Conservation (phyloP, 2,797 vertebrate species). For the Danio tinwini region DNA sequence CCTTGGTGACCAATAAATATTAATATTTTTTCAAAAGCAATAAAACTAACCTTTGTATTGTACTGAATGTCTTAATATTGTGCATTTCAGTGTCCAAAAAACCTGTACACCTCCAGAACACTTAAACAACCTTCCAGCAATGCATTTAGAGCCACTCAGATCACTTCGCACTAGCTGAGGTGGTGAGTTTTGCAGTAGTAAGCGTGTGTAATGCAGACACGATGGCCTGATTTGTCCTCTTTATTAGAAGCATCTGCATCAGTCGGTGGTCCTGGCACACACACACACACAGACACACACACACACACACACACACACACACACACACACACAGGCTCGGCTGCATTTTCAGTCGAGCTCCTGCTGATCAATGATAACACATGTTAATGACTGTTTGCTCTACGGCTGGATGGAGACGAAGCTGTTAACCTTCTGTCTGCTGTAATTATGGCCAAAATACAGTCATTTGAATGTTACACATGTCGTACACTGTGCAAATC, state of each 20-base stretch:
- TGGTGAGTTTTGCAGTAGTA: neutral
- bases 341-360: constrained; percentile 37
- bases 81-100: too few relatives aligned
- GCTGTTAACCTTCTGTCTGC: constrained; percentile 63
- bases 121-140: too few relatives aligned
- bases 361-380: constrained; percentile 66
- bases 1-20: too few relatives aligned
- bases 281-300: too few relatives aligned
- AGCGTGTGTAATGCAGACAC: neutral
- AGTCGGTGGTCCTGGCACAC: constrained; percentile 1
- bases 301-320: too few relatives aligned
- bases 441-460: constrained; percentile 62
- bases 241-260: constrained; percentile 5
- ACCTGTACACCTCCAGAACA: too few relatives aligned
- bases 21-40: too few relatives aligned
- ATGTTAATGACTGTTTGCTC: constrained; percentile 73
- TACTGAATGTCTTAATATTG: too few relatives aligned
- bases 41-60: too few relatives aligned
- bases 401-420: constrained; percentile 61
- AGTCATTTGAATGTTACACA: constrained; percentile 48
- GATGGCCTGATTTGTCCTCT: neutral
- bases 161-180: too few relatives aligned
- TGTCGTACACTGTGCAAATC: constrained; percentile 23
- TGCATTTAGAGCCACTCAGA: too few relatives aligned
- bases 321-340: neutral